Base-by-base conservation (phyloP, 2,888 invertebrate species). In the Eupithecia insigniata region DNA sequence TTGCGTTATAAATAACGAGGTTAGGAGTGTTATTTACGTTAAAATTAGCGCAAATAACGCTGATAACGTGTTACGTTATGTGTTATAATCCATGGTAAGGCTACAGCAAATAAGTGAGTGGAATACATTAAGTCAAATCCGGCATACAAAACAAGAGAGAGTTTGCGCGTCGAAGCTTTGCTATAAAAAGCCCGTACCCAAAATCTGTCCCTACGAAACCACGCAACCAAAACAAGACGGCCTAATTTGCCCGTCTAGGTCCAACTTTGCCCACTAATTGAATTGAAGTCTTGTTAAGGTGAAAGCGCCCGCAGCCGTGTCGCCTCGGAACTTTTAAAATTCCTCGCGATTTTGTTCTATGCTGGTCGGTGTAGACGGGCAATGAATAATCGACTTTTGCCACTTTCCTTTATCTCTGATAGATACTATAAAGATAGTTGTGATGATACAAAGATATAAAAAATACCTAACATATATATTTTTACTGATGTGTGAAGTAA, bases 271-370 rank as follows among this genome's bases (percentile, higher is more conserved):
- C 72, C 76, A 78, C 89, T 92, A 92, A 92, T 91, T 90, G 89
- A 90, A 90, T 92, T 87, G 87, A 83, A 87, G 84, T 85, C 84
- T 85, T 83, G 83, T 84, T 84, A 86, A 89, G 90, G 91, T 89
- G 85, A 87, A 85, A 84, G 85, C 86, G 82, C 80, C 77, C 76
- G 79, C 77, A 78, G 80, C 80, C 80, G 79, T 82, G 82, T 82
- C 83, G 83, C 80, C 77, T 73, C 73, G 83, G 79, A 90, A 91
- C 89, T 91, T 90, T 84, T 90, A 90, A 92, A 92, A 92, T 90
- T 91, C 87, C 86, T 82, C 73, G 82, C 88, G 86, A 89, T 90
- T 91, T 91, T 90, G 89, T 91, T 90, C 88, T 89, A 85, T 36
- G 34, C 6, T 3, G 61, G 34, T 32, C 61, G 18, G 1, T 34